Conservation (phyloP, 2,113 vertebrate species). For the Heterocephalus glaber region DNA sequence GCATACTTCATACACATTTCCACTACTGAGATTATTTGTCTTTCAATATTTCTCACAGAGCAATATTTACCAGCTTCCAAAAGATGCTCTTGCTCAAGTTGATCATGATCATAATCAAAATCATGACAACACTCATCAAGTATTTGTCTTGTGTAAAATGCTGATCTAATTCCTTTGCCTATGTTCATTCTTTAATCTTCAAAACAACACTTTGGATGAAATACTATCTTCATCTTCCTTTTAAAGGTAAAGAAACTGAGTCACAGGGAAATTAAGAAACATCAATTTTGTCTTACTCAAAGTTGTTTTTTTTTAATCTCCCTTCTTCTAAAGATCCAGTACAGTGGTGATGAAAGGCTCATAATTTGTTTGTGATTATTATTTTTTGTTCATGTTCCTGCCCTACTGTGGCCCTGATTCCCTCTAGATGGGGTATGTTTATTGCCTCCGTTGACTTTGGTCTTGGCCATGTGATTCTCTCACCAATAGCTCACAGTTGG, state of each 20-base stretch:
- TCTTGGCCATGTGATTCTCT: background rate
- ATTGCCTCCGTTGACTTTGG: background rate
- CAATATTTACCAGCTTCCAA: background rate
- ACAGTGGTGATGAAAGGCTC: background rate
- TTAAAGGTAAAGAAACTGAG: background rate
- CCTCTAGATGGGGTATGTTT: background rate
- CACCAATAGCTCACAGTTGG: background rate
- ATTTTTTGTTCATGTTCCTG: background rate
- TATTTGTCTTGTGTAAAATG: background rate
- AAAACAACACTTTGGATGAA: background rate
- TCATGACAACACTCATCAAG: background rate
- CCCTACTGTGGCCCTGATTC: background rate
- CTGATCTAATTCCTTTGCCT: background rate
- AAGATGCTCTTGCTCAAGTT: background rate
- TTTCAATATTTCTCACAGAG: constrained; percentile 3
- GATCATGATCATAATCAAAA: background rate
- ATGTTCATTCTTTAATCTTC: background rate
- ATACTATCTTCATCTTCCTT: background rate
- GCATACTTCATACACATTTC: background rate
- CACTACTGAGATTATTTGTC: background rate
- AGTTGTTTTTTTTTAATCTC: background rate
- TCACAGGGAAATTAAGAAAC: background rate
- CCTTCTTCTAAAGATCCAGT: background rate
- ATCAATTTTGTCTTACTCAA: background rate
- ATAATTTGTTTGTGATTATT: background rate